These are phyloP conservation scores for Epinephelus awoara DNA, from an alignment of 2,797 vertebrate species.

Conservation along the genomic window DNA sequence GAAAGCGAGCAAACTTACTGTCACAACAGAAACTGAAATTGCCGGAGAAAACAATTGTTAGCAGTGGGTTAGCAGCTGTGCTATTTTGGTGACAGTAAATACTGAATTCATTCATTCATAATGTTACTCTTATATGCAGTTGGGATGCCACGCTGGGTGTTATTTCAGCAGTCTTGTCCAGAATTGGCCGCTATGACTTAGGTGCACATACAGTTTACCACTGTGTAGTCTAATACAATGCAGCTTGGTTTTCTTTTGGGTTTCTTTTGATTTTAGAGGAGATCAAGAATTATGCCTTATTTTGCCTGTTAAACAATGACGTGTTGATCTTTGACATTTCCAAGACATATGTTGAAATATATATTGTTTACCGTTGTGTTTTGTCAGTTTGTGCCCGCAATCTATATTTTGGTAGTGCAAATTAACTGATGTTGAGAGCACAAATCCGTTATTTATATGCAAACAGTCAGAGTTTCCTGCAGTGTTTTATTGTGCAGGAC, in stretches of 20 bases:
- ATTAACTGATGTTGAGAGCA: background rate
- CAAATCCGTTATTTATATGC: background rate
- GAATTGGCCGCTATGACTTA: background rate
- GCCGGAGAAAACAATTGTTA: background rate
- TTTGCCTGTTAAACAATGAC: background rate
- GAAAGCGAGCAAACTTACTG: background rate
- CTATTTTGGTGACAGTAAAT: background rate
- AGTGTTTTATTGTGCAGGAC: background rate
- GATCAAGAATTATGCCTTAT: background rate
- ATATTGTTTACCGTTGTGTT: no score
- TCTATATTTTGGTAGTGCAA: background rate
- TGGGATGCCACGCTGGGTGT: background rate
- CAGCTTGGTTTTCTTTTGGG: background rate
- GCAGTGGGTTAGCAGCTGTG: constrained; percentile 1
- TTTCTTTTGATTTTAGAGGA: background rate
- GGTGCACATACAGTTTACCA: background rate
- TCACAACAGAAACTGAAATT: no score
- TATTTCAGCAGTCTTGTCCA: background rate
- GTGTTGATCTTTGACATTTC: no score
- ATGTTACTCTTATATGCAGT: background rate
- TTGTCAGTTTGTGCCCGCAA: no score
- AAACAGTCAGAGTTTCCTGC: background rate
- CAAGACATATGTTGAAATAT: no score
- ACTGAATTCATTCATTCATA: background rate
- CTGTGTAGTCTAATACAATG: background rate